phyloP scores from a whole-genome alignment of 2,888 invertebrate genomes.

The Phragmatobia fuliginosa region DNA sequence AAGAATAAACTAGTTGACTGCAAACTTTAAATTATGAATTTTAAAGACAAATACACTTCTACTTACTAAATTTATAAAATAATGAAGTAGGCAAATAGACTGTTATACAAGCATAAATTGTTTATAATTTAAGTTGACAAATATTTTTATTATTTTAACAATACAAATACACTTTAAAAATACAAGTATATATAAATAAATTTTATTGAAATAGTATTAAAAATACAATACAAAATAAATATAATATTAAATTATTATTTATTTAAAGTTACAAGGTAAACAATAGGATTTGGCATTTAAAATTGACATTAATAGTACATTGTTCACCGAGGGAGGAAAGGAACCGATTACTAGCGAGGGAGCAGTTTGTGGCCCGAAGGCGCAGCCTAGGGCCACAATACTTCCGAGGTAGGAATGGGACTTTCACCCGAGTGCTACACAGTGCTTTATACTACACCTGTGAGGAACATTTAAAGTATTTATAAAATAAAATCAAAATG shows the following conservation, averaged over 20 bases:
- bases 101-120: not conserved
- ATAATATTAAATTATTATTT: conserved; percentile 8
- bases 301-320: too few relatives aligned
- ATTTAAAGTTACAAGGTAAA: conserved; percentile 6
- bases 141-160: not conserved
- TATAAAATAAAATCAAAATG: too few relatives aligned
- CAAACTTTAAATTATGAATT: not conserved
- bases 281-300: conserved; percentile 34
- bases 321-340: too few relatives aligned
- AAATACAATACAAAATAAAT: not conserved
- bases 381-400: too few relatives aligned
- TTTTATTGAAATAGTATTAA: too few relatives aligned
- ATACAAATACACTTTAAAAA: not conserved
- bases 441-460: too few relatives aligned
- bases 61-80: not conserved
- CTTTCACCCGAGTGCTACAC: too few relatives aligned
- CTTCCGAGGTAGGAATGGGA: too few relatives aligned
- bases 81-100: not conserved
- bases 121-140: not conserved
- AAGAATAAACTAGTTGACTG: not conserved
- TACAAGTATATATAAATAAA: not conserved
- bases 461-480: too few relatives aligned
- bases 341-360: too few relatives aligned
- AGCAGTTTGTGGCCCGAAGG: too few relatives aligned
- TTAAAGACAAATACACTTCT: not conserved